These are phyloP conservation scores for Clamator glandarius DNA, from an alignment of 2,797 vertebrate species.

Conservation along the genomic window DNA sequence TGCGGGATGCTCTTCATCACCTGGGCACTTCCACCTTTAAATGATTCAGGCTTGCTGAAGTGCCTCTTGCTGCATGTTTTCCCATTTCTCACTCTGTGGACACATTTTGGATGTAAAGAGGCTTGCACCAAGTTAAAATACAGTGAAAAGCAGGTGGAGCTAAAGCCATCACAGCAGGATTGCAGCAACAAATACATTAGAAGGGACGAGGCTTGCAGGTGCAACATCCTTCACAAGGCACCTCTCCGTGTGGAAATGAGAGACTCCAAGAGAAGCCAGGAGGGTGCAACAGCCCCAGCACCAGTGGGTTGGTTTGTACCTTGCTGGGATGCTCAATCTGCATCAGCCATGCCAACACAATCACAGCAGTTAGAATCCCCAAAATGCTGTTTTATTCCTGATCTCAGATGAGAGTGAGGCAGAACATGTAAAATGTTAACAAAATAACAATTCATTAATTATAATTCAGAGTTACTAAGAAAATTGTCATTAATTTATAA, in stretches of 20 bases:
- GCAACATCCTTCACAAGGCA: accelerated
- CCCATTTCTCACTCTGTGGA: neutral
- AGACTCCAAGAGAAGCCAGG: neutral
- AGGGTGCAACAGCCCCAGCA: neutral
- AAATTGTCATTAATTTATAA: neutral
- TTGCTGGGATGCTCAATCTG: accelerated
- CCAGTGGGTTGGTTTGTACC: accelerated
- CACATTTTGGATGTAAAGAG: neutral
- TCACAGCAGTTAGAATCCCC: neutral
- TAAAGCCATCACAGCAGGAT: neutral
- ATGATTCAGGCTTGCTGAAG: neutral
- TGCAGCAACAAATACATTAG: neutral
- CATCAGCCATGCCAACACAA: accelerated
- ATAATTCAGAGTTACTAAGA: neutral
- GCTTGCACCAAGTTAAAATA: neutral
- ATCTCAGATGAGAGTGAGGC: neutral
- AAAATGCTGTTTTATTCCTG: neutral
- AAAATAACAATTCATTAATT: neutral
- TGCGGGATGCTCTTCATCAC: accelerated
- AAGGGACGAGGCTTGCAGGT: neutral
- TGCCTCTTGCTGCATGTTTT: neutral
- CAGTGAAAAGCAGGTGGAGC: neutral
- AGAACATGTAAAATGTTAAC: neutral
- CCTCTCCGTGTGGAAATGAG: neutral
- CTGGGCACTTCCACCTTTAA: neutral